A percentile compares a stretch with the other conserved stretches of the same genome.
These are phyloP conservation scores for Brachionichthys hirsutus DNA, from an alignment of 2,113 vertebrate genomes.

Conservation along the genomic window DNA sequence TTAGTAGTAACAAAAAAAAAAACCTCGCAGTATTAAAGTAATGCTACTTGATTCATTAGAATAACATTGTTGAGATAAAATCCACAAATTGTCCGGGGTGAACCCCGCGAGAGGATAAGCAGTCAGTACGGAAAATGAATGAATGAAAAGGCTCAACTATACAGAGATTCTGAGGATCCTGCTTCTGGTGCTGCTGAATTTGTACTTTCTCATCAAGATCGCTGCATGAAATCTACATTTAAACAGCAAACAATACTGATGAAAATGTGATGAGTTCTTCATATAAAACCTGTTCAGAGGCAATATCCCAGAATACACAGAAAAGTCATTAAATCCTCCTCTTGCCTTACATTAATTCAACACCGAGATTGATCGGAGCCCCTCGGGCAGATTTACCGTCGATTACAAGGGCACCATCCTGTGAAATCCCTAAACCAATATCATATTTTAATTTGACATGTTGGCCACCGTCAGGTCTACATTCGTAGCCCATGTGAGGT, in stretches of 20 bases:
- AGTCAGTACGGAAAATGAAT: no score
- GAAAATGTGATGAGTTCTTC: slow-evolving; percentile 17
- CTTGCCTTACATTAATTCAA: slow-evolving; percentile 47
- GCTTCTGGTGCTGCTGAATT: not conserved
- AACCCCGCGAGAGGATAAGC: no score
- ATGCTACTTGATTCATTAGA: no score
- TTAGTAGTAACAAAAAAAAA: no score
- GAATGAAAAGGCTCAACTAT: no score
- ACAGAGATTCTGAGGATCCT: no score
- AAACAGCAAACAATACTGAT: slow-evolving; percentile 35
- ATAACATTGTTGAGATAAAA: no score
- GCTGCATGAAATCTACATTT: not conserved
- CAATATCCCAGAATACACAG: slow-evolving; percentile 56
- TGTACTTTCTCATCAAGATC: not conserved
- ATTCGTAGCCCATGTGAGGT: slow-evolving; percentile 22
- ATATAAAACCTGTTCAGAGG: slow-evolving; percentile 15
- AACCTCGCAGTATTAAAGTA: no score
- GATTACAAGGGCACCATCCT: slow-evolving; percentile 49
- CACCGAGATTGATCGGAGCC: slow-evolving; percentile 47
- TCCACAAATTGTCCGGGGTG: no score
- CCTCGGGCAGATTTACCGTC: slow-evolving; percentile 36
- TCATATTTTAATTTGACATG: slow-evolving; percentile 56
- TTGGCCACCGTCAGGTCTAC: slow-evolving; percentile 44
- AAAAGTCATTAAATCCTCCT: slow-evolving; percentile 55
- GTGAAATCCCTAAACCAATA: slow-evolving; percentile 64